Evolutionary conservation across 2,113 vertebrate genomes (phyloP), one percentile per base, ranked within the genome.

Genomic region (Agelaius tricolor): DNA sequence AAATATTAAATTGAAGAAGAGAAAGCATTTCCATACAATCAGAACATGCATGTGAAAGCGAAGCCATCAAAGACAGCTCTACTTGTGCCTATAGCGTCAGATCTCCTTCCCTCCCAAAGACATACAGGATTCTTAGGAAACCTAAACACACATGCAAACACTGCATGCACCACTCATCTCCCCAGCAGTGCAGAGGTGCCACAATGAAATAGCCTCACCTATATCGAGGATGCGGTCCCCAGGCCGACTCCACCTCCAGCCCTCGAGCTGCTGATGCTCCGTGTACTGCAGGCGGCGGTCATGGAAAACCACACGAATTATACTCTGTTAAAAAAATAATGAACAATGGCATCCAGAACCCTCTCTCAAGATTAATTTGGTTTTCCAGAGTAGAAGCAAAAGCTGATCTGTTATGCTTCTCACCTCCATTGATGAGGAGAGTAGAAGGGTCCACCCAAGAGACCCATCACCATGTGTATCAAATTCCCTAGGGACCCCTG

Each of bases 161-260:
- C 8, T 21, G 31, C 14, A n/a, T 3, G 51, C 37, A 27, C 30
- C 58, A 35, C 24, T 54, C 75, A n/a, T 30, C 9, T 59, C 44
- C 39, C 46, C 75, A 82, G 11, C 13, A 10, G 35, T 51, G 28
- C 74, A 47, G 22, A 59, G 52, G 39, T 80, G 84, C 20, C 62
- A 49, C 21, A 84, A 71, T 57, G 66, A 87, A 93, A 84, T 46
- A 84, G 51, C 69, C 98, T 98, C 97, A 99, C 99, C 99, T 54
- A 99, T 97, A 83, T 99, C 99, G 57, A 99, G 97, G 94, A 99
- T 99, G 17, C 99, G 98, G 92, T 99, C 99, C 65, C 99, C 99
- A 1, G 99, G 99, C n/a, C 99, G 95, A 95, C 98, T 99, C 99
- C 99, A 99, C 83, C 98, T 98, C 99, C 99, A 99, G 68, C 99